Percentiles rank a stretch among this genome's conserved stretches.
Evolutionary conservation across 2,888 invertebrate genomes (phyloP).

Genomic region (Epistrophe eligans): DNA sequence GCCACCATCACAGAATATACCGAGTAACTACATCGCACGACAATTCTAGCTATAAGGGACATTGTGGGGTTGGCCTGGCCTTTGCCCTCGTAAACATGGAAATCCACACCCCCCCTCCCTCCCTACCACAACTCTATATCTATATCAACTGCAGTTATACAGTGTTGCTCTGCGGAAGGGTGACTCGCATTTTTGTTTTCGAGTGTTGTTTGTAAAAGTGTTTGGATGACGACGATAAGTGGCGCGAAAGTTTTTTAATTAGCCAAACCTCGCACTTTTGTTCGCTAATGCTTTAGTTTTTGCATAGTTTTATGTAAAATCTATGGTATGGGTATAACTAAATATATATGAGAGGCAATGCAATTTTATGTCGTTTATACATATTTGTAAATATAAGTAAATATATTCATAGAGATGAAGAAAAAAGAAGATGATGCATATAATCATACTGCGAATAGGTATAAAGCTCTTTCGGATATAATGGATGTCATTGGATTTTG

Average conservation of each 20-base stretch:
- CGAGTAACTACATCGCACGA: constrained; percentile 1
- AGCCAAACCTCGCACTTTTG: constrained; percentile 72
- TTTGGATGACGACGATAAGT: constrained; percentile 71
- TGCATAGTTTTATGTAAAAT: neutral
- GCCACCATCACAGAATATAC: constrained; percentile 14
- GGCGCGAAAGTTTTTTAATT: constrained; percentile 73
- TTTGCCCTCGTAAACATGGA: constrained; percentile 2
- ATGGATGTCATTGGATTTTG: constrained; percentile 56
- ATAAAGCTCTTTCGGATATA: constrained; percentile 30
- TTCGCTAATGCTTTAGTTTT: constrained; percentile 40
- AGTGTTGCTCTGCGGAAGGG: constrained; percentile 23
- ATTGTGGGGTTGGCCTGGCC: neutral
- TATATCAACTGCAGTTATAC: constrained; percentile 2
- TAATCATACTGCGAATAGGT: neutral
- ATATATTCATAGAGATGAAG: constrained; percentile 1
- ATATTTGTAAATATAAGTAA: constrained; percentile 37
- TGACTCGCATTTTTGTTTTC: constrained; percentile 59
- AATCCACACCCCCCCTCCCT: neutral
- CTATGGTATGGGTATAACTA: no score
- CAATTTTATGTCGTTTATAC: constrained; percentile 59
- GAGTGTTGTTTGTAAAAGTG: constrained; percentile 68
- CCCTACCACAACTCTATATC: neutral
- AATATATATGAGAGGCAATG: no score
- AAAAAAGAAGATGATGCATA: constrained; percentile 30
- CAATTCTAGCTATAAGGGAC: neutral